Conservation (phyloP, 2,797 vertebrate species). For the Ceryle rudis region DNA sequence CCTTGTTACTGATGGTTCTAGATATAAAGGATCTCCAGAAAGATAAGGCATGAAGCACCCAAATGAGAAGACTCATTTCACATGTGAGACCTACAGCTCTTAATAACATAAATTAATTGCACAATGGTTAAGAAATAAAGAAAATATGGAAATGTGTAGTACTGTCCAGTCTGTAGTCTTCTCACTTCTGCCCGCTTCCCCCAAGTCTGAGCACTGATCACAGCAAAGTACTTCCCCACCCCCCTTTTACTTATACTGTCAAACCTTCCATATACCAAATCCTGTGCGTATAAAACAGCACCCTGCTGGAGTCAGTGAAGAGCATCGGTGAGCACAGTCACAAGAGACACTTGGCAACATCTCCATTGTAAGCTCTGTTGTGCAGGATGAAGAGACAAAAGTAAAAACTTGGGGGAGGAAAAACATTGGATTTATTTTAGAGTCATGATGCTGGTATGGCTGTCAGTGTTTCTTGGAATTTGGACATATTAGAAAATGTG, state of each 20-base stretch:
- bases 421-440: background rate
- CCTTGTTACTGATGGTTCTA: background rate
- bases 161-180: constrained; percentile 3
- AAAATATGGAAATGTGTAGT: background rate
- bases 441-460: background rate
- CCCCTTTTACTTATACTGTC: background rate
- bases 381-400: background rate
- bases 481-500: background rate
- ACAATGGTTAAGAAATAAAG: background rate
- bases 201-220: constrained; percentile 33
- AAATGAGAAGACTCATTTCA: background rate
- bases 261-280: background rate
- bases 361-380: background rate
- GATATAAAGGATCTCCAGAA: background rate
- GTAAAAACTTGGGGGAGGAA: background rate
- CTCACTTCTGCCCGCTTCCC: background rate
- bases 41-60: background rate
- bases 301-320: background rate
- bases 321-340: background rate
- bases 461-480: background rate
- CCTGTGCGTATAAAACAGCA: background rate
- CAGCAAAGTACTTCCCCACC: background rate
- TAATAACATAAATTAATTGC: background rate
- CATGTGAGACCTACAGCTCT: background rate
- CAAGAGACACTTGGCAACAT: background rate